Conservation (phyloP, 1,140 invertebrate species). For the Euwallacea similis region DNA sequence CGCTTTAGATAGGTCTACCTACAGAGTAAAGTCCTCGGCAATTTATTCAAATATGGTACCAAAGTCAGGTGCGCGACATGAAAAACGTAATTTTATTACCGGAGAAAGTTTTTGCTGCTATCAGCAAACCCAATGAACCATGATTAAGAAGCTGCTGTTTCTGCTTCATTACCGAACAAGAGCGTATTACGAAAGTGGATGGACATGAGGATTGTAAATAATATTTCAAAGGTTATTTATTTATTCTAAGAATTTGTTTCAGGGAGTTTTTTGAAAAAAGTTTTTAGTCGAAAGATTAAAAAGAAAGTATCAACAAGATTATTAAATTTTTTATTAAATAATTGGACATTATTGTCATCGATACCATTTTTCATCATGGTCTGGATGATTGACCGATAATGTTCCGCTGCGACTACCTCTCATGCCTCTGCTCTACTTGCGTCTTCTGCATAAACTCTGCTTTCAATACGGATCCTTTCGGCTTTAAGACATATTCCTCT, state of each 20-base stretch:
- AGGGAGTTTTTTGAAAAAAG: not conserved
- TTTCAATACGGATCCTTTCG: too few relatives aligned
- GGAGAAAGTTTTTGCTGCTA: not conserved
- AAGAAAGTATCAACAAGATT: too few relatives aligned
- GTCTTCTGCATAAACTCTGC: too few relatives aligned
- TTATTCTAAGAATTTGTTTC: not conserved
- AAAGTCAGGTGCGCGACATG: not conserved
- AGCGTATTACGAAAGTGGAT: not conserved
- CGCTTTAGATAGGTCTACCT: not conserved
- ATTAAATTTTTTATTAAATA: too few relatives aligned
- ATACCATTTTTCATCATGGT: too few relatives aligned
- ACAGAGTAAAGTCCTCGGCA: not conserved
- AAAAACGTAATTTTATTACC: conserved; percentile 2
- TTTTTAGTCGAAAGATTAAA: not conserved
- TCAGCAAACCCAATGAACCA: not conserved
- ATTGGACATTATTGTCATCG: too few relatives aligned
- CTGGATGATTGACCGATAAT: too few relatives aligned
- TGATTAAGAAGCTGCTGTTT: not conserved
- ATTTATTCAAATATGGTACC: not conserved
- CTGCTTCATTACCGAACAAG: not conserved
- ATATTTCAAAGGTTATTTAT: not conserved
- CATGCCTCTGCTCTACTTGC: too few relatives aligned
- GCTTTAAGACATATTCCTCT: too few relatives aligned
- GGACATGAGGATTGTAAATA: not conserved
- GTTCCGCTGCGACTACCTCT: too few relatives aligned